phyloP scores from a whole-genome alignment of 1,140 invertebrate genomes.

The Eriocheir sinensis region DNA sequence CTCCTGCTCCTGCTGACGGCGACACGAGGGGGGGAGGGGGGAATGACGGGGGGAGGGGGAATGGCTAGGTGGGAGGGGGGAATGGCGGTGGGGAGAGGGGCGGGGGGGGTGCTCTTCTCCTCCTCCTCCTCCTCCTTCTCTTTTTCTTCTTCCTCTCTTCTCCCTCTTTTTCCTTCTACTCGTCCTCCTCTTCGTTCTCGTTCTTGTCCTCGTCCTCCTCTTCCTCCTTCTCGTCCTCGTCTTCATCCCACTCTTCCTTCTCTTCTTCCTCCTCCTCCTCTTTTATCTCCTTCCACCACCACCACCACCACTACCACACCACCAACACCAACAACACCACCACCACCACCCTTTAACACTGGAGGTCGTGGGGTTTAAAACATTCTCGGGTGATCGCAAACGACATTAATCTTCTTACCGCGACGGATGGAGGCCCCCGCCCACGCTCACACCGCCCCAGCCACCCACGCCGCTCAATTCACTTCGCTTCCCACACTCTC shows the following conservation, averaged over 20 bases:
- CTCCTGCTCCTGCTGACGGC: too few relatives aligned
- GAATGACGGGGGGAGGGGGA: too few relatives aligned
- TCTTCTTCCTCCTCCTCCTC: not conserved
- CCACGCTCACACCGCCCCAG: conserved; percentile 6
- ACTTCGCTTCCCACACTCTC: too few relatives aligned
- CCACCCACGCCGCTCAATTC: too few relatives aligned
- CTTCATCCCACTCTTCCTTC: not conserved
- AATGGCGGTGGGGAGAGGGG: too few relatives aligned
- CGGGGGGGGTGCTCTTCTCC: not conserved
- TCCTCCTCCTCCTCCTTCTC: not conserved
- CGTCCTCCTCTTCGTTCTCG: too few relatives aligned
- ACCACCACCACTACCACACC: not conserved
- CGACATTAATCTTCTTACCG: conserved; percentile 3
- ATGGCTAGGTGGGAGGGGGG: too few relatives aligned
- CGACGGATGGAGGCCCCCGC: not conserved
- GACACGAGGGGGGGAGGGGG: too few relatives aligned
- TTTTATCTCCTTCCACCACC: not conserved
- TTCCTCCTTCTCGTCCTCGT: not conserved
- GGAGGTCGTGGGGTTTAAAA: not conserved
- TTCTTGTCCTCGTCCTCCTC: not conserved
- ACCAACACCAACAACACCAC: not conserved
- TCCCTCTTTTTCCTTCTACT: not conserved
- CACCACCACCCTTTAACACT: not conserved
- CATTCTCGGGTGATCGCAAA: not conserved
- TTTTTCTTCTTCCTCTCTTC: not conserved